Percentiles rank a stretch among this genome's conserved stretches.
phyloP scores from a whole-genome alignment of 2,888 invertebrate genomes.

The Euclidia mi region DNA sequence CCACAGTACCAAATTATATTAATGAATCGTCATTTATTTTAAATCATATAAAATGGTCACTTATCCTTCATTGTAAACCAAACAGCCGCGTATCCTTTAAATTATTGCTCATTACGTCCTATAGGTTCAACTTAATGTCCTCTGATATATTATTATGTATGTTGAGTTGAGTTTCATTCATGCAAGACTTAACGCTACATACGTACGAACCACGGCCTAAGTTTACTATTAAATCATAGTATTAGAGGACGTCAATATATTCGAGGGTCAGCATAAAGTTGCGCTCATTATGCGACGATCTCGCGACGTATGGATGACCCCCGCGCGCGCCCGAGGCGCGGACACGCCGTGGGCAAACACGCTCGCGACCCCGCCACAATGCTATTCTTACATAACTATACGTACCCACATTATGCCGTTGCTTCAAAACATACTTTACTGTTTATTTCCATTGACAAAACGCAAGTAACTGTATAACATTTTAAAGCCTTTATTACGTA shows the following conservation, averaged over 20 bases:
- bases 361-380: conserved; percentile 31
- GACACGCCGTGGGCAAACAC: conserved; percentile 51
- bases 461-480: background rate
- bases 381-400: conserved; percentile 9
- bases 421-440: background rate
- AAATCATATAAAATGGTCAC: no score
- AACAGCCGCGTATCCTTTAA: no score
- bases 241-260: conserved; percentile 26
- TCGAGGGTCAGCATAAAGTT: conserved; percentile 71
- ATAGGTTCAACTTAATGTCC: no score
- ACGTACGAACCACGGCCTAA: no score
- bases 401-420: conserved; percentile 16
- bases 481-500: background rate
- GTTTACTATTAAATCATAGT: conserved; percentile 16
- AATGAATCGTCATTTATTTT: no score
- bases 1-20: no score
- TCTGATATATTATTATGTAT: no score
- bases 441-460: background rate
- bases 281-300: conserved; percentile 67
- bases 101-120: no score
- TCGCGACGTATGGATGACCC: conserved; percentile 55
- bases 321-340: conserved; percentile 27
- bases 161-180: no score
- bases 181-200: no score
- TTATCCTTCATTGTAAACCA: no score